Conservation (phyloP, 1,140 invertebrate species). For the Lepidurus arcticus region DNA sequence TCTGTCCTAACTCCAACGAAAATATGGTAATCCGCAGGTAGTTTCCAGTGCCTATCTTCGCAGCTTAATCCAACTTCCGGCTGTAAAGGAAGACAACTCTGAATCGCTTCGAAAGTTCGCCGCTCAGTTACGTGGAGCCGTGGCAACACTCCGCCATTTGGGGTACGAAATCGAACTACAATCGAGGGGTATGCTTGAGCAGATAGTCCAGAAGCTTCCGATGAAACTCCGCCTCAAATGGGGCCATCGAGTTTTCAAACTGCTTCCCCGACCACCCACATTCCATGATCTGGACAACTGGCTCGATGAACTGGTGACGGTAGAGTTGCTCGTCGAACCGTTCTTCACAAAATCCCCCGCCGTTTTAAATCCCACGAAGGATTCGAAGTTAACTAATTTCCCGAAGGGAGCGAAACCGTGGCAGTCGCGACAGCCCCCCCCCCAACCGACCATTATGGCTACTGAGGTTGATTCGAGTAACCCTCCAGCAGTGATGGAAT, state of each 20-base stretch:
- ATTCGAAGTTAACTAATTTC: background rate
- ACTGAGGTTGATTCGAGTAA: no score
- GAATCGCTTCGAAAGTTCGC: background rate
- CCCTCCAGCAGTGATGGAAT: background rate
- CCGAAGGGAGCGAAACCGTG: background rate
- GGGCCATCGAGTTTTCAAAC: background rate
- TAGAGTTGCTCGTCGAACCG: background rate
- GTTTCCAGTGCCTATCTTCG: background rate
- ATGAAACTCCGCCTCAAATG: background rate
- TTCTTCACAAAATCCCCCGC: background rate
- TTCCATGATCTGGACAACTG: background rate
- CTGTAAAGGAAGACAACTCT: background rate
- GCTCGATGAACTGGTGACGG: conserved; percentile 12
- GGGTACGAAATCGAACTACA: background rate
- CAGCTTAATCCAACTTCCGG: background rate
- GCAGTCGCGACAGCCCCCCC: background rate
- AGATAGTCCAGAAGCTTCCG: background rate
- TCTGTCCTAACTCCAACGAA: background rate
- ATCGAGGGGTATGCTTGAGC: background rate
- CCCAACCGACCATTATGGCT: background rate
- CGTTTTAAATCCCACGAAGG: background rate
- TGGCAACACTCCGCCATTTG: background rate
- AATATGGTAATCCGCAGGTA: background rate
- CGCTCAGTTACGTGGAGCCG: background rate
- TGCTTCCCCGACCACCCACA: background rate